phyloP scores from a whole-genome alignment of 2,797 vertebrate species.

The Pseudochirops corinnae region DNA sequence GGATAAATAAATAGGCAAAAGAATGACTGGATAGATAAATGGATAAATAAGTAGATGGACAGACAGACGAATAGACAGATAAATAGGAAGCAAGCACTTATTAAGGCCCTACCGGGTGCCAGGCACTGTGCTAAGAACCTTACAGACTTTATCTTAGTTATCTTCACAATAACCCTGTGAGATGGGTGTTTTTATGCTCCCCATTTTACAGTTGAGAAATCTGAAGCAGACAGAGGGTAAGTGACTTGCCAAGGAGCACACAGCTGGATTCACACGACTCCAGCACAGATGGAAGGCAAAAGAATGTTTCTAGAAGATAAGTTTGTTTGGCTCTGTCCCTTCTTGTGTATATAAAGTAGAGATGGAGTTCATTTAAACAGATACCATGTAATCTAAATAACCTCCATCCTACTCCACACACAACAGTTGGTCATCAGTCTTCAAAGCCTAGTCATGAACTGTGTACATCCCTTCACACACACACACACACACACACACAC shows the following conservation, averaged over 20 bases:
- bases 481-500: background rate
- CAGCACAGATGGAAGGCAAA: background rate
- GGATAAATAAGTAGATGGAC: no score
- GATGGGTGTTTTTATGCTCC: background rate
- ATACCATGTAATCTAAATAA: background rate
- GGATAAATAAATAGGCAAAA: background rate
- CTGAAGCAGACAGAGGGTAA: background rate
- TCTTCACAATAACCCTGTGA: background rate
- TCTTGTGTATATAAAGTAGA: background rate
- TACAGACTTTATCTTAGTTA: background rate
- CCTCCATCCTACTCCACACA: background rate
- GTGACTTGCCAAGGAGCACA: slow-evolving; percentile 4
- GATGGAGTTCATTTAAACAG: background rate
- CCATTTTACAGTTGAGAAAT: background rate
- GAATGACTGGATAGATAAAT: background rate
- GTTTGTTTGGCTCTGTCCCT: background rate
- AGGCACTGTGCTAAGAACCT: background rate
- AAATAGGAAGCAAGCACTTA: background rate
- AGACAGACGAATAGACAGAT: background rate
- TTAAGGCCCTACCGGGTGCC: background rate
- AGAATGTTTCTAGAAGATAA: background rate
- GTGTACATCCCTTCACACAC: background rate
- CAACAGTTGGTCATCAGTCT: background rate
- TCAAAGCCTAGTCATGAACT: background rate
- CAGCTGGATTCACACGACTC: background rate